Percentiles rank a stretch among this genome's conserved stretches.
phyloP scores from a whole-genome alignment of 2,797 vertebrate genomes.

The Psittacula derbiana region DNA sequence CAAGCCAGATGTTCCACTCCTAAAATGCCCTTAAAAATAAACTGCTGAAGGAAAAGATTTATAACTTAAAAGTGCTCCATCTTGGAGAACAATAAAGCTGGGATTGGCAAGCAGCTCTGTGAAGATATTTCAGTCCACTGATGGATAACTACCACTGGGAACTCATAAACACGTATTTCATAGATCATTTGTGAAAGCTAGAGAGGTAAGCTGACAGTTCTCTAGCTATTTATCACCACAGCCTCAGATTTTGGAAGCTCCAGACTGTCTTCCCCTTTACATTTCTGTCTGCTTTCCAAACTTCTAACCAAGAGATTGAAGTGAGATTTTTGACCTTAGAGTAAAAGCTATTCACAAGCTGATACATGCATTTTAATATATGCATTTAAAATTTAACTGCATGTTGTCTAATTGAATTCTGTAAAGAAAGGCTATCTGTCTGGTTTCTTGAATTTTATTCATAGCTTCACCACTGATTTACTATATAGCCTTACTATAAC shows the following conservation, averaged over 20 bases:
- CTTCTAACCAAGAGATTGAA: background rate
- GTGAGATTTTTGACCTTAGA: background rate
- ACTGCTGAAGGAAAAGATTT: background rate
- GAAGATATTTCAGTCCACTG: background rate
- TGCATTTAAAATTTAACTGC: background rate
- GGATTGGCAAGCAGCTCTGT: background rate
- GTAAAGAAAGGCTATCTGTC: background rate
- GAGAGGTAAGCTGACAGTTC: background rate
- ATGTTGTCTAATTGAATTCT: accelerated
- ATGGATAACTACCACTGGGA: background rate
- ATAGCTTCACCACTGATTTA: background rate
- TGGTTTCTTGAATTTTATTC: background rate
- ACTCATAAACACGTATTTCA: background rate
- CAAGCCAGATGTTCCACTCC: background rate
- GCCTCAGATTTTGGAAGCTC: background rate
- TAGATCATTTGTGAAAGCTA: background rate
- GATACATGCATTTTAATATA: background rate
- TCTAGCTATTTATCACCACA: background rate
- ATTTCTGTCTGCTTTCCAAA: background rate
- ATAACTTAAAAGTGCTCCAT: background rate
- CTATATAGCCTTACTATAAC: background rate
- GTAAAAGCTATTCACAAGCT: background rate
- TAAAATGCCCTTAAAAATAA: background rate
- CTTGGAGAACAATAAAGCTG: background rate
- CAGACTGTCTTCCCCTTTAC: background rate